A percentile compares a stretch with the other conserved stretches of the same genome.
phyloP scores from a whole-genome alignment of 1,140 invertebrate genomes.

The Drosophila santomea region DNA sequence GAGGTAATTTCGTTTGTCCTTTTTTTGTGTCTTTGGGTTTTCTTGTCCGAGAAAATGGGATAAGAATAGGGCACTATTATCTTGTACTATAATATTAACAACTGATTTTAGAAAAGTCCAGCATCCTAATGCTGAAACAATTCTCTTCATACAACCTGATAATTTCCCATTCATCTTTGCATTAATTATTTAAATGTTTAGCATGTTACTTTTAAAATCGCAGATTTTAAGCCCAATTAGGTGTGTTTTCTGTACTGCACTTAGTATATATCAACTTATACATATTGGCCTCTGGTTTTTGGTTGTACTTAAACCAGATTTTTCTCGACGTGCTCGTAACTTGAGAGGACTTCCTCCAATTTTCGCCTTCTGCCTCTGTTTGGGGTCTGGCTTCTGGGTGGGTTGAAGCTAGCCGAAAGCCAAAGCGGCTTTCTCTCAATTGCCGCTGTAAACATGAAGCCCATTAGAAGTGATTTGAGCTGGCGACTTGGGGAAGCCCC shows the following conservation, averaged over 20 bases:
- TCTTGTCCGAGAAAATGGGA: not conserved
- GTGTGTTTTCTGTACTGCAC: no score
- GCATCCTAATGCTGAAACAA: no score
- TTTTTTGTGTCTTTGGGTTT: not conserved
- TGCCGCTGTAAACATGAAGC: constrained; percentile 84
- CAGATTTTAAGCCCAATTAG: no score
- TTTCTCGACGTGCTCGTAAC: constrained; percentile 38
- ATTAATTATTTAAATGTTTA: no score
- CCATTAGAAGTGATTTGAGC: constrained; percentile 83
- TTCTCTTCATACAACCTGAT: no score
- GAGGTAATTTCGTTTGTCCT: constrained; percentile 72
- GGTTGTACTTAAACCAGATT: not conserved
- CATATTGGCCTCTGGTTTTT: no score
- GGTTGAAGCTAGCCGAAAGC: constrained; percentile 50
- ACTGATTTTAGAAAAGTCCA: no score
- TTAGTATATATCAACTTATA: no score
- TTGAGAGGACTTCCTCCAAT: constrained; percentile 39
- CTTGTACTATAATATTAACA: no score
- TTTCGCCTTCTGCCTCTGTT: constrained; percentile 46
- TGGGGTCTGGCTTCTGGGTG: constrained; percentile 49
- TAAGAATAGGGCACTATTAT: no score
- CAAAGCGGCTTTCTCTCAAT: constrained; percentile 82
- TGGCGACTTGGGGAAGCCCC: constrained; percentile 71
- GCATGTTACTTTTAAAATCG: no score
- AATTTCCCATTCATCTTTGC: no score